These are phyloP conservation scores for Naja naja DNA, from an alignment of 2,113 vertebrate species.

Conservation along the genomic window DNA sequence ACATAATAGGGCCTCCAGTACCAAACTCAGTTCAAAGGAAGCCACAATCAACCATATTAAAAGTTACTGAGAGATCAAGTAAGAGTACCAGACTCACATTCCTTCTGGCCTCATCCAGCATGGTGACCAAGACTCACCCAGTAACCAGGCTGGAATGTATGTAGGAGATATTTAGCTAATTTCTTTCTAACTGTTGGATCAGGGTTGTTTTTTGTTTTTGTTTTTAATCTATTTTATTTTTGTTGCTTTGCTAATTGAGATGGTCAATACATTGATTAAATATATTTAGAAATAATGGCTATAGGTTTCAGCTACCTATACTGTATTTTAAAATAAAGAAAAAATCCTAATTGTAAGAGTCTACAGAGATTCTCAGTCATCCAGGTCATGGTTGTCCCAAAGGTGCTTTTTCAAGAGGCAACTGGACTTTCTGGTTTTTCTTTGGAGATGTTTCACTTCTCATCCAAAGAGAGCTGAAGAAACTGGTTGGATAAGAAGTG, in stretches of 20 bases:
- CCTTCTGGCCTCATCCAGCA: not conserved
- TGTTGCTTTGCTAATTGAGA: not conserved
- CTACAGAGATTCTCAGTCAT: no score
- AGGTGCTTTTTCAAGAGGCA: no score
- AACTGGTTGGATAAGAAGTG: no score
- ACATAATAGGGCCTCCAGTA: not conserved
- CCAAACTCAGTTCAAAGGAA: not conserved
- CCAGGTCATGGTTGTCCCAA: no score
- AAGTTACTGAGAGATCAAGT: not conserved
- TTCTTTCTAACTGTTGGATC: not conserved
- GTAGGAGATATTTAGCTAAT: not conserved
- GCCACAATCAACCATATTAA: not conserved
- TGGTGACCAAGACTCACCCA: not conserved
- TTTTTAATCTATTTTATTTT: not conserved
- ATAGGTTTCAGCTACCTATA: not conserved
- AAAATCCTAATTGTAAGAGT: not conserved
- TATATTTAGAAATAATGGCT: not conserved
- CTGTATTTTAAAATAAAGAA: not conserved
- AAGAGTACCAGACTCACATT: not conserved
- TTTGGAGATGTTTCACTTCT: no score
- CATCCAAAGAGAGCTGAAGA: no score
- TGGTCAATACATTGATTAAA: not conserved
- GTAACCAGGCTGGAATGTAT: not conserved
- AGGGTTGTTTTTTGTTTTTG: not conserved
- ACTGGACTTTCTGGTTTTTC: no score